These are phyloP conservation scores for Echinarachnius parma DNA, from an alignment of 53 echinoderm and acorn worm genomes.

Conservation along the genomic window DNA sequence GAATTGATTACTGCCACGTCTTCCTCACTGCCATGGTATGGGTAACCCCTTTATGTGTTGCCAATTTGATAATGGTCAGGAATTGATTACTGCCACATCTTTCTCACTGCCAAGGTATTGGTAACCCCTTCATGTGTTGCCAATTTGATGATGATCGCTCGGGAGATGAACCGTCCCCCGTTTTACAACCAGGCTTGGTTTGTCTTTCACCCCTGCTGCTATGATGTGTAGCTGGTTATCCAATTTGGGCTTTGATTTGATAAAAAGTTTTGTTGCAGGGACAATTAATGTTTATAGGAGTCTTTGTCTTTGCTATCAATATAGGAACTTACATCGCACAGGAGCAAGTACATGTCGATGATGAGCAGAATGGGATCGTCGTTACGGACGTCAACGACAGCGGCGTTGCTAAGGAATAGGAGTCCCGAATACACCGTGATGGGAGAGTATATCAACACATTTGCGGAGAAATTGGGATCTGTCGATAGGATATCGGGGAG, in stretches of 20 bases:
- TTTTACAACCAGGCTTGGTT: too few species aligned
- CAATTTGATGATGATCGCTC: constrained; percentile 16
- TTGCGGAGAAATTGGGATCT: constrained; percentile 87
- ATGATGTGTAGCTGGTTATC: too few species aligned
- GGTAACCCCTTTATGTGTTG: constrained; percentile 65
- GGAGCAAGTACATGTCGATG: constrained; percentile 59
- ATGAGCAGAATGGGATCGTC: constrained; percentile 72
- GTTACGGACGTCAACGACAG: constrained; percentile 67
- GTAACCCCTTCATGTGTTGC: constrained; percentile 59
- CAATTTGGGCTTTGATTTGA: too few species aligned
- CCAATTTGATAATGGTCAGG: constrained; percentile 10
- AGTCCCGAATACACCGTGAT: constrained; percentile 96
- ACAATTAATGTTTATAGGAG: too few species aligned
- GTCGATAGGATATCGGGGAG: constrained; percentile 82
- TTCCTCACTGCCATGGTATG: constrained; percentile 99
- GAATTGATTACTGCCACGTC: constrained; percentile 77
- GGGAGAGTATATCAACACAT: constrained; percentile 82
- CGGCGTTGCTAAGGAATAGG: constrained; percentile 85
- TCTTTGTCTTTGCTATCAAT: too few species aligned
- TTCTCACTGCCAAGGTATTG: constrained; percentile 99
- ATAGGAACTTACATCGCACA: constrained; percentile 84
- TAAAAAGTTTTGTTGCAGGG: too few species aligned
- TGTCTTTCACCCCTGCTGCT: too few species aligned
- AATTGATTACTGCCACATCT: constrained; percentile 82
- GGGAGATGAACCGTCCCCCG: too few species aligned